A percentile compares a stretch with the other conserved stretches of the same genome.
phyloP scores from a whole-genome alignment of 2,888 invertebrate species.

The Rhagonycha lutea region DNA sequence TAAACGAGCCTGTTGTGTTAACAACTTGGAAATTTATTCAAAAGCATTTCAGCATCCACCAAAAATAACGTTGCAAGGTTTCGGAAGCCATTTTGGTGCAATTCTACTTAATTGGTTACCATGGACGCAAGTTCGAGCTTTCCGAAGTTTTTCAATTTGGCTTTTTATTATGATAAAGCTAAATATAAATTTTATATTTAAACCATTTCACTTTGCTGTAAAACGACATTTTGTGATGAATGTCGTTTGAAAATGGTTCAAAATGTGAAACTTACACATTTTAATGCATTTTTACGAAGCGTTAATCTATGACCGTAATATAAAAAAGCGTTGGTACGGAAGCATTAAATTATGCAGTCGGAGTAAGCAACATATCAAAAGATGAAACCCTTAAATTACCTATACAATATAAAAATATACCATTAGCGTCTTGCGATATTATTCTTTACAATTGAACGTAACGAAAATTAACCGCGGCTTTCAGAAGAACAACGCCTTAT shows the following conservation, averaged over 20 bases:
- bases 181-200: neutral
- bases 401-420: neutral
- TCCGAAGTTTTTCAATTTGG: neutral
- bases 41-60: constrained; percentile 13
- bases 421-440: neutral
- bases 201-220: no score
- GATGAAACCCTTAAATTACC: neutral
- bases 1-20: neutral
- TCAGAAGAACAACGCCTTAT: neutral
- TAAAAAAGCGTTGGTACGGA: neutral
- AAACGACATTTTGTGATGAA: neutral
- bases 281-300: no score
- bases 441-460: neutral
- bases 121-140: constrained; percentile 17
- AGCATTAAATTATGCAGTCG: neutral
- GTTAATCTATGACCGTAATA: neutral
- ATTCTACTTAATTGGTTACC: constrained; percentile 25
- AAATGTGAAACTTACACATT: neutral
- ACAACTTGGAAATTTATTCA: neutral
- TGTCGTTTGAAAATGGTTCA: neutral
- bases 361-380: neutral
- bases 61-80: constrained; percentile 19
- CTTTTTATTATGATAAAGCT: neutral
- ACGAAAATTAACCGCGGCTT: neutral
- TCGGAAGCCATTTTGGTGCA: constrained; percentile 20